Conservation (phyloP, 2,113 vertebrate species). For the Nesospiza acunhae region DNA sequence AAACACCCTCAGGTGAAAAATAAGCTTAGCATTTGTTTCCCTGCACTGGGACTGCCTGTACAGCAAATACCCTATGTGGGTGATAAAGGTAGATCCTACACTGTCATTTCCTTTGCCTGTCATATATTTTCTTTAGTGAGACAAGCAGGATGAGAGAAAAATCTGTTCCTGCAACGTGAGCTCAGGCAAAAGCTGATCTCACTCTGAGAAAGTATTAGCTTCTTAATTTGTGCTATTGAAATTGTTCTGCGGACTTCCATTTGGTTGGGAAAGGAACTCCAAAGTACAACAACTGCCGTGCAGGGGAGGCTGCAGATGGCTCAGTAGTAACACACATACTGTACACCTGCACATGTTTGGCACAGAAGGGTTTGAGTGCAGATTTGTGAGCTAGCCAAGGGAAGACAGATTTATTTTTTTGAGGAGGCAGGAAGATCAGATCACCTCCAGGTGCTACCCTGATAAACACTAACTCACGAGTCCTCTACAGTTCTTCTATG, state of each 20-base stretch:
- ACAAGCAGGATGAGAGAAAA: background rate
- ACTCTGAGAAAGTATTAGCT: constrained; percentile 53
- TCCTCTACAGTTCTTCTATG: background rate
- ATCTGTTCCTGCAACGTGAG: constrained; percentile 55
- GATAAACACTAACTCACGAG: constrained; percentile 34
- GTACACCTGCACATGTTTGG: constrained; percentile 50
- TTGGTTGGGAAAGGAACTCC: constrained; percentile 46
- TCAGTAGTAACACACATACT: constrained; percentile 39
- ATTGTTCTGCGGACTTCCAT: constrained; percentile 39
- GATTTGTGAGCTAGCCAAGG: constrained; percentile 43
- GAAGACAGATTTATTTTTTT: constrained; percentile 59
- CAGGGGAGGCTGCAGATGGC: constrained; percentile 39
- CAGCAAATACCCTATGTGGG: background rate
- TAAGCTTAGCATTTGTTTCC: background rate
- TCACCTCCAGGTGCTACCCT: constrained; percentile 55
- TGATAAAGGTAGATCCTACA: background rate
- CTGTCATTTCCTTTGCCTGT: background rate
- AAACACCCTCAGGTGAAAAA: background rate
- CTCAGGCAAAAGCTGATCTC: constrained; percentile 38
- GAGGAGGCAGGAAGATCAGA: constrained; percentile 51
- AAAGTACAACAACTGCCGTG: background rate
- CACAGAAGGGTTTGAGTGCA: constrained; percentile 42
- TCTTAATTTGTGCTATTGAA: constrained; percentile 52
- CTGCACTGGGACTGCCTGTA: background rate
- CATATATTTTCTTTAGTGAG: background rate